These are phyloP conservation scores for Xylota sylvarum DNA, from an alignment of 2,888 invertebrate species.

Conservation along the genomic window DNA sequence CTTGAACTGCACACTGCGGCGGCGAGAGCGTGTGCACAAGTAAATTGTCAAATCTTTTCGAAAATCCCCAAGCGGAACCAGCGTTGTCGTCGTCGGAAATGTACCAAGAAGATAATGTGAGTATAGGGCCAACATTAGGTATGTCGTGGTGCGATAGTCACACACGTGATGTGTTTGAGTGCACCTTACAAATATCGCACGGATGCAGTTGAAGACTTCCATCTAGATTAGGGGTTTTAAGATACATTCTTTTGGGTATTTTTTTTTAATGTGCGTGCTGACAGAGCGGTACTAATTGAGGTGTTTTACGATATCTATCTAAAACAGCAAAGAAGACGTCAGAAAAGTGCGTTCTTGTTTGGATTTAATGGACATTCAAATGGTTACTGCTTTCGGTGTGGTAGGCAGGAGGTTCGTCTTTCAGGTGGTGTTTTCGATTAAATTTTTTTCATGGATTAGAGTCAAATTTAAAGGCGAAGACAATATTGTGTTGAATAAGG, in stretches of 20 bases:
- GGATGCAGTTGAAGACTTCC: constrained; percentile 10
- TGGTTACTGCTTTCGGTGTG: no score
- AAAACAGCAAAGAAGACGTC: neutral
- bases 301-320: constrained; percentile 24
- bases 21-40: constrained; percentile 22
- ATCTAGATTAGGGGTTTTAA: constrained; percentile 1
- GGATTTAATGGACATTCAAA: no score
- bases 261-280: constrained; percentile 28
- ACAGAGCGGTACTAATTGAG: constrained; percentile 38
- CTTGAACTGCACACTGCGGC: constrained; percentile 2
- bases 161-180: constrained; percentile 27
- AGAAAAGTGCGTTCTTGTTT: neutral
- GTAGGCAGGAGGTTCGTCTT: no score
- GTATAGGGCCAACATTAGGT: constrained; percentile 9
- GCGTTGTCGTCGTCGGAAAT: constrained; percentile 34
- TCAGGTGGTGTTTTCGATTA: no score
- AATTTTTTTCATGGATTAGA: no score
- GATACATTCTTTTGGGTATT: neutral
- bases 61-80: constrained; percentile 57
- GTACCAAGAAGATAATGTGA: constrained; percentile 47
- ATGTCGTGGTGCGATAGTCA: constrained; percentile 4
- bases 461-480: no score
- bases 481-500: no score
- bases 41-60: constrained; percentile 52
- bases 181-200: constrained; percentile 20